These are phyloP conservation scores for Hetaerina titia DNA, from an alignment of 2,888 invertebrate genomes.

Conservation along the genomic window DNA sequence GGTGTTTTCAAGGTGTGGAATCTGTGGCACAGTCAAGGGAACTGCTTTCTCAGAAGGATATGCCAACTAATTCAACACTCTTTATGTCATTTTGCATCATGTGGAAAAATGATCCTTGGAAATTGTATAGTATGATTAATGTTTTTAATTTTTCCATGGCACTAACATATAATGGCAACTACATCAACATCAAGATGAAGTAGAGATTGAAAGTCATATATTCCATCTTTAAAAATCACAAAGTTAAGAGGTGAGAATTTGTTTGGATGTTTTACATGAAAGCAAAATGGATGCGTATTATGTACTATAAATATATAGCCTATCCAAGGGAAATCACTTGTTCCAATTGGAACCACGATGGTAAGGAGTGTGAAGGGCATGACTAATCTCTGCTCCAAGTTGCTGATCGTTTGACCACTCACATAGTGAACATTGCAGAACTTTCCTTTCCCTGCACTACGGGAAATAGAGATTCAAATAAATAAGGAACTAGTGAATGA, in stretches of 20 bases:
- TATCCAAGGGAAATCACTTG: constrained; percentile 42
- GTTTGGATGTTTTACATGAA: too few relatives aligned
- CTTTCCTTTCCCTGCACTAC: not conserved
- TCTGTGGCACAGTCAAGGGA: not conserved
- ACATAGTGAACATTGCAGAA: constrained; percentile 32
- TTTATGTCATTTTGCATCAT: not conserved
- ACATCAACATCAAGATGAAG: too few relatives aligned
- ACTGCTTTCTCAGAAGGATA: not conserved
- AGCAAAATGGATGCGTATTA: too few relatives aligned
- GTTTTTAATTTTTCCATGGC: too few relatives aligned
- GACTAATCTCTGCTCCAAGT: not conserved
- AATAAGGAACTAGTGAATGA: not conserved
- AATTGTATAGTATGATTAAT: not conserved
- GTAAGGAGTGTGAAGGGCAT: not conserved
- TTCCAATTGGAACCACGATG: constrained; percentile 22
- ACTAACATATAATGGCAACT: too few relatives aligned
- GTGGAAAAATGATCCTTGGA: not conserved
- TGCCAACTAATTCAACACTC: not conserved
- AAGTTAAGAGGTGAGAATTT: too few relatives aligned
- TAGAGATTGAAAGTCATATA: too few relatives aligned
- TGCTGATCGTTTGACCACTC: constrained; percentile 25
- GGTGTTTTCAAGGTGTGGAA: not conserved
- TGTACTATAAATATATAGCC: too few relatives aligned
- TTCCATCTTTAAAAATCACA: too few relatives aligned
- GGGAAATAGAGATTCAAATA: not conserved